phyloP scores from a whole-genome alignment of 2,113 vertebrate species.

The Hydrolagus affinis region DNA sequence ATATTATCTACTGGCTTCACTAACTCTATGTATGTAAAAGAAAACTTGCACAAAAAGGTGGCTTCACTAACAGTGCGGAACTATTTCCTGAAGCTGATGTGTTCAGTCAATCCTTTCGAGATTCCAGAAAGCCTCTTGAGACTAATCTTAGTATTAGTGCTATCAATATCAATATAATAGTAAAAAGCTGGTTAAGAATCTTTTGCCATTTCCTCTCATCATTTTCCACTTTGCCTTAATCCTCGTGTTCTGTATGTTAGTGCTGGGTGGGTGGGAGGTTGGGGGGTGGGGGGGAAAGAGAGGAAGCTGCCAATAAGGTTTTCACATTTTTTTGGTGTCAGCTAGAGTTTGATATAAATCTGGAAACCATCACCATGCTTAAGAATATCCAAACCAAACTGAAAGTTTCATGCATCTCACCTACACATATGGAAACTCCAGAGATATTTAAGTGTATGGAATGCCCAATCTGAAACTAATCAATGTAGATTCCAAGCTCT shows the following conservation, averaged over 20 bases:
- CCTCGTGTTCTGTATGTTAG: neutral
- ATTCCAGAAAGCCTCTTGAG: neutral
- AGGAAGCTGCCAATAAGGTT: neutral
- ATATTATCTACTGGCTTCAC: neutral
- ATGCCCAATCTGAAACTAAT: too few relatives aligned
- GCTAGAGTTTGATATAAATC: too few relatives aligned
- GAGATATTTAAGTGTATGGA: too few relatives aligned
- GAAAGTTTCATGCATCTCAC: too few relatives aligned
- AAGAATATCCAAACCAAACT: too few relatives aligned
- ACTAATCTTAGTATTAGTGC: conserved; percentile 12
- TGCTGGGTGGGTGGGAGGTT: neutral
- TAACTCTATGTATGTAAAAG: neutral
- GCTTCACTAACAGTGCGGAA: neutral
- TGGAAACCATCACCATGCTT: too few relatives aligned
- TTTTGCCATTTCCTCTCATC: neutral
- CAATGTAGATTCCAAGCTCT: too few relatives aligned
- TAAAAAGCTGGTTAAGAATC: neutral
- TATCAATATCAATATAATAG: neutral
- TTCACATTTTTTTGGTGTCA: too few relatives aligned
- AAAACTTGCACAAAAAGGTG: neutral
- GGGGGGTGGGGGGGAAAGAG: neutral
- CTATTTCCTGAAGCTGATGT: neutral
- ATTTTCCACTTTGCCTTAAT: conserved; percentile 2
- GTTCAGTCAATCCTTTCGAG: neutral
- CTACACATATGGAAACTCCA: too few relatives aligned